Conservation (phyloP, 2,888 invertebrate species). For the Hartigia nigra region DNA sequence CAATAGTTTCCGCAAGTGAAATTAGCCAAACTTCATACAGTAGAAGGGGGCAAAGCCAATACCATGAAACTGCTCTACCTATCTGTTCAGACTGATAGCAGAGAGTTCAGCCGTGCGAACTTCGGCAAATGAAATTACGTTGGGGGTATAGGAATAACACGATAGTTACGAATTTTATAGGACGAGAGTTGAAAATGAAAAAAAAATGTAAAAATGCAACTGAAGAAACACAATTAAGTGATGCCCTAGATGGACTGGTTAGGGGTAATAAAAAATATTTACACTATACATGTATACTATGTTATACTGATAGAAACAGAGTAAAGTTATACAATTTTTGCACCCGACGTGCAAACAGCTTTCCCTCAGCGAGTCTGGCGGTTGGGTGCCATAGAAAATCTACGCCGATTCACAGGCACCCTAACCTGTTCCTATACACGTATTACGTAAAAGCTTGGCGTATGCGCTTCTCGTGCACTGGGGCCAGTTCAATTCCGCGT, state of each 20-base stretch:
- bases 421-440: not conserved
- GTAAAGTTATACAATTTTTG: conserved; percentile 52
- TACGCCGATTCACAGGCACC: conserved; percentile 48
- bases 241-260: conserved; percentile 13
- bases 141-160: not conserved
- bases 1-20: not conserved
- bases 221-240: conserved; percentile 35
- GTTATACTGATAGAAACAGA: conserved; percentile 19
- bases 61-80: too few species aligned
- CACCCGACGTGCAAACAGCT: conserved; percentile 22
- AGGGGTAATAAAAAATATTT: not conserved
- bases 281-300: conserved; percentile 14
- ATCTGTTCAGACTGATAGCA: too few species aligned
- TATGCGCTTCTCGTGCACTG: conserved; percentile 20
- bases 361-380: conserved; percentile 21
- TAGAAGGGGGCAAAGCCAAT: too few species aligned
- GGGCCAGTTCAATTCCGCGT: conserved; percentile 46
- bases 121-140: too few species aligned
- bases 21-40: not conserved
- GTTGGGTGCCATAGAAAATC: conserved; percentile 50
- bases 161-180: not conserved
- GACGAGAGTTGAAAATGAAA: too few species aligned
- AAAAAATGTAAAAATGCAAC: conserved; percentile 13
- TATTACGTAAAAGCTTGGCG: not conserved
- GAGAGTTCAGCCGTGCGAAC: too few species aligned